Percentiles rank a stretch among this genome's conserved stretches.
These are phyloP conservation scores for Salvator merianae DNA, from an alignment of 2,113 vertebrate species.

Conservation along the genomic window DNA sequence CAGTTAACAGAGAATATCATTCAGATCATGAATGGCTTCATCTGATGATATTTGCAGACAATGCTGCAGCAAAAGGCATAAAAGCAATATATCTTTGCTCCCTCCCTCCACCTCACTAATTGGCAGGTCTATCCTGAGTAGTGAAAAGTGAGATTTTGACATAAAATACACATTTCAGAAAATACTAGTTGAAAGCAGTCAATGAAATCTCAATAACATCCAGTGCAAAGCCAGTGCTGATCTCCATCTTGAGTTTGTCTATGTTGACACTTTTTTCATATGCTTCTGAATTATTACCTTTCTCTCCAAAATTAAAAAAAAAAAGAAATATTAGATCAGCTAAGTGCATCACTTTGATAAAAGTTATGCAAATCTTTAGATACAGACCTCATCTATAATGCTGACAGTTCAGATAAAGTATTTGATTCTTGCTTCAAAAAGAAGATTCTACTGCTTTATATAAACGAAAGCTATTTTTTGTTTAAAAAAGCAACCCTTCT, in stretches of 20 bases:
- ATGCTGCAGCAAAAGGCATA: background rate
- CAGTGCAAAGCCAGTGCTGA: slow-evolving; percentile 17
- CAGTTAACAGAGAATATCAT: background rate
- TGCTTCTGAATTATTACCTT: slow-evolving; percentile 59
- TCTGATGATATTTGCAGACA: background rate
- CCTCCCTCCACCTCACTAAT: no score
- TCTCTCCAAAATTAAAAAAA: slow-evolving; percentile 40
- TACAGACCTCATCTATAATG: slow-evolving; percentile 74
- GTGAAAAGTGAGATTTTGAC: background rate
- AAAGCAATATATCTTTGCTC: background rate
- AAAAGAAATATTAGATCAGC: slow-evolving; percentile 63
- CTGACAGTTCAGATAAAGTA: slow-evolving; percentile 75
- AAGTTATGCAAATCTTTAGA: slow-evolving; percentile 73
- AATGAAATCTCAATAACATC: background rate
- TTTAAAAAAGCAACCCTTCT: slow-evolving; percentile 12
- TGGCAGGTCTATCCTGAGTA: background rate
- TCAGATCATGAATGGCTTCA: background rate
- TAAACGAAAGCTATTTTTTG: slow-evolving; percentile 52
- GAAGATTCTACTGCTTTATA: slow-evolving; percentile 54
- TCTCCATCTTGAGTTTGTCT: slow-evolving; percentile 38
- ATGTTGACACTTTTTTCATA: slow-evolving; percentile 56
- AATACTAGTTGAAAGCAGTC: background rate
- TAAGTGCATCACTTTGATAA: slow-evolving; percentile 69
- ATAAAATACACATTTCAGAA: background rate
- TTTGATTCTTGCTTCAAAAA: slow-evolving; percentile 61